Conservation (phyloP, 2,113 vertebrate species). For the Tympanuchus pallidicinctus region DNA sequence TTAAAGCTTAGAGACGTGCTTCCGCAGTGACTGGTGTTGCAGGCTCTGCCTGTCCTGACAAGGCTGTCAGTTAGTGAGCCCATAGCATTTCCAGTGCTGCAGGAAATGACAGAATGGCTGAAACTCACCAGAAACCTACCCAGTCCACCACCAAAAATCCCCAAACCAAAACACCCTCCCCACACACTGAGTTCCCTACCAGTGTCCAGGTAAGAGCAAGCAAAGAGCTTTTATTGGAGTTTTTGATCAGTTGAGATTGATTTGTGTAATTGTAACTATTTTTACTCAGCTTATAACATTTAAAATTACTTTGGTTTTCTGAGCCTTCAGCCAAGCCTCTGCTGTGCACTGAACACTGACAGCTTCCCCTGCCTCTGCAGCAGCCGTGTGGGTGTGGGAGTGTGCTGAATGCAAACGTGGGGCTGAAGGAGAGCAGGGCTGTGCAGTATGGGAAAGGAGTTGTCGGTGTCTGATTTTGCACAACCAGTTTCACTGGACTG, state of each 20-base stretch:
- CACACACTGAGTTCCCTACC: background rate
- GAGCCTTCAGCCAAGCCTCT: background rate
- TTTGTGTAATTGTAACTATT: background rate
- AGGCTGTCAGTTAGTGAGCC: background rate
- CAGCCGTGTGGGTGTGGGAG: background rate
- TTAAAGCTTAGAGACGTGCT: background rate
- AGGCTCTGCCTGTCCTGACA: background rate
- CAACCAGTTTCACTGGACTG: background rate
- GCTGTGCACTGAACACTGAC: background rate
- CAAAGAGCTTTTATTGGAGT: background rate
- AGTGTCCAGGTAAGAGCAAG: background rate
- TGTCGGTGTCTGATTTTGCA: background rate
- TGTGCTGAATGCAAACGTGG: background rate
- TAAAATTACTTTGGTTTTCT: background rate
- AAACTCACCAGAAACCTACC: background rate
- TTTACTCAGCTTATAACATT: background rate
- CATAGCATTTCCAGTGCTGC: background rate
- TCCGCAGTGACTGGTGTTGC: background rate
- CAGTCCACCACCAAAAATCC: background rate
- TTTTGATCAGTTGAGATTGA: background rate
- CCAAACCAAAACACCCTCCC: background rate
- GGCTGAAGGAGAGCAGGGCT: fast-evolving
- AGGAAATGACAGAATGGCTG: background rate
- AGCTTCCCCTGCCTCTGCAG: background rate
- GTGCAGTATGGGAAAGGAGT: background rate